Conservation (phyloP, 1,140 invertebrate species). For the Phymorhynchus buccinoides region DNA sequence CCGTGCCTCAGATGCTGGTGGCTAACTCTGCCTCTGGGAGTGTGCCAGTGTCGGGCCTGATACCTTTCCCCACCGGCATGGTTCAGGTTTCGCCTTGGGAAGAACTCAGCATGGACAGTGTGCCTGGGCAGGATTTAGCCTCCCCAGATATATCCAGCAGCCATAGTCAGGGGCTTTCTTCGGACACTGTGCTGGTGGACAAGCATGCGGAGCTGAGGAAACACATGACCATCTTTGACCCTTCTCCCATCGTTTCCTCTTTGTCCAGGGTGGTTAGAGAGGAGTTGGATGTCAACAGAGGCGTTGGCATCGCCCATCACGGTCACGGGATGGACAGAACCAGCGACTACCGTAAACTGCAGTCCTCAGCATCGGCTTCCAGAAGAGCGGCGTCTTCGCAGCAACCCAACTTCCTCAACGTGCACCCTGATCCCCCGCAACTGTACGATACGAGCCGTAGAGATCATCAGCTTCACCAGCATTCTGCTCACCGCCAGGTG, state of each 20-base stretch:
- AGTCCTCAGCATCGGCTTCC: neutral
- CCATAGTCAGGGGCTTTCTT: neutral
- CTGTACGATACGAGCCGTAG: neutral
- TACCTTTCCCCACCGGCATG: neutral
- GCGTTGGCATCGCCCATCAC: neutral
- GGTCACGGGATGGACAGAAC: conserved; percentile 5
- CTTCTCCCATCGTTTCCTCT: neutral
- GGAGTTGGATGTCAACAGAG: neutral
- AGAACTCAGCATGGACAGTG: neutral
- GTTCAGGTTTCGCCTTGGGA: neutral
- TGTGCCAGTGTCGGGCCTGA: neutral
- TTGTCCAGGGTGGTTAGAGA: neutral
- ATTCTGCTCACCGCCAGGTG: neutral
- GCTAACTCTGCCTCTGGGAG: neutral
- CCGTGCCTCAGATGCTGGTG: neutral
- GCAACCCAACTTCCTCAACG: neutral
- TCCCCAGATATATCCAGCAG: no score
- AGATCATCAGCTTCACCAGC: neutral
- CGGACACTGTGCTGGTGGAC: neutral
- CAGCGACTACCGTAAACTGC: conserved; percentile 4
- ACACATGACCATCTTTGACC: neutral
- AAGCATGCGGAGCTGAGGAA: neutral
- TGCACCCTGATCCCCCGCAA: neutral
- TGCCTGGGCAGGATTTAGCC: neutral
- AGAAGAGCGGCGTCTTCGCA: neutral